Conservation (phyloP, 2,888 invertebrate species). For the Suillia variegata region DNA sequence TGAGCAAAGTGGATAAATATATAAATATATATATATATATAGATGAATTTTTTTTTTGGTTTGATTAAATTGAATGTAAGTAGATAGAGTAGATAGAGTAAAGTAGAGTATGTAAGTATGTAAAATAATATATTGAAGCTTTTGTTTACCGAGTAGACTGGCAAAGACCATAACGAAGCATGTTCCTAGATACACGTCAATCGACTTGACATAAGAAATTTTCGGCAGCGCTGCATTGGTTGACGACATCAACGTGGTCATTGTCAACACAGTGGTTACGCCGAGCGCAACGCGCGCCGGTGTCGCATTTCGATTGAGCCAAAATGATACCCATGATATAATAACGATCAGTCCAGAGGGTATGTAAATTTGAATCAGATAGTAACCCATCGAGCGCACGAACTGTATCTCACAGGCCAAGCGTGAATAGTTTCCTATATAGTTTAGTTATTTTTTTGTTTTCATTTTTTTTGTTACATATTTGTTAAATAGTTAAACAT, state of each 20-base stretch:
- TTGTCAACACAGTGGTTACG: constrained; percentile 94
- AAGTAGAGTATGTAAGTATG: not conserved
- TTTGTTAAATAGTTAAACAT: not conserved
- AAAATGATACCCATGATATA: constrained; percentile 97
- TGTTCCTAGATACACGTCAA: constrained; percentile 95
- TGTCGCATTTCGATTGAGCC: constrained; percentile 94
- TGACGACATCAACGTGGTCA: constrained; percentile 97
- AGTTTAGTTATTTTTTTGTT: constrained; percentile 19
- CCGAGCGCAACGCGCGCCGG: constrained; percentile 92
- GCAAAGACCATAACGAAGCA: constrained; percentile 99
- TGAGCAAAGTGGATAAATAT: constrained; percentile 19
- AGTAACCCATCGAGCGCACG: constrained; percentile 97
- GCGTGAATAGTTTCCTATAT: constrained; percentile 91
- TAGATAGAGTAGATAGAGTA: constrained; percentile 9
- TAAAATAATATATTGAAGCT: constrained; percentile 14
- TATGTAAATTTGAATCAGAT: constrained; percentile 97
- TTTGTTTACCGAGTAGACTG: constrained; percentile 84
- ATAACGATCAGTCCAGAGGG: constrained; percentile 96
- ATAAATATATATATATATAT: constrained; percentile 19
- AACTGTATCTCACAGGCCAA: constrained; percentile 96
- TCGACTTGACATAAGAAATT: constrained; percentile 97
- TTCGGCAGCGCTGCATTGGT: constrained; percentile 96
- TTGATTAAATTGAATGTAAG: not conserved
- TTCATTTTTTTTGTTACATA: constrained; percentile 14
- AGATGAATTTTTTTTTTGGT: not conserved